These are phyloP conservation scores for Cochlearius cochlearius DNA, from an alignment of 2,113 vertebrate species.

Conservation along the genomic window DNA sequence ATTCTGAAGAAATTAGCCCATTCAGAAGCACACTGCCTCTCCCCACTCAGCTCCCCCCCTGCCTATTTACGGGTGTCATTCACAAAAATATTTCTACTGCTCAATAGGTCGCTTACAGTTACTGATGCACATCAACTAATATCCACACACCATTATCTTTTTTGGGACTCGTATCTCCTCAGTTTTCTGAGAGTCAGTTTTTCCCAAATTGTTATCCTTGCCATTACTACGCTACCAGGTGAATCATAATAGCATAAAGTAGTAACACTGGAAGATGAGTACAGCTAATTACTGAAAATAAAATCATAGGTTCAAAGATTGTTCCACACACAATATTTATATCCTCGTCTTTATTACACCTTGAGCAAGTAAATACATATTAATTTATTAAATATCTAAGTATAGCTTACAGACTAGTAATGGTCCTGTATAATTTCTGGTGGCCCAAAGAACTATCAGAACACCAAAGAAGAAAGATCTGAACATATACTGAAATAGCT, in stretches of 20 bases:
- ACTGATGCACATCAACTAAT: background rate
- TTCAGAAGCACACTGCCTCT: background rate
- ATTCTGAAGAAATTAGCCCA: background rate
- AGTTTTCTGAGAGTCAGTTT: background rate
- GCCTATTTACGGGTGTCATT: background rate
- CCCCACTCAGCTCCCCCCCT: background rate
- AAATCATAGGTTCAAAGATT: constrained; percentile 9
- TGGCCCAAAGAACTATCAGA: background rate
- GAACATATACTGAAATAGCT: background rate
- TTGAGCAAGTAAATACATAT: background rate
- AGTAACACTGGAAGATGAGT: background rate
- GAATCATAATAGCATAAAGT: background rate
- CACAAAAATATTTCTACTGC: background rate
- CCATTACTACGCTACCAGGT: background rate
- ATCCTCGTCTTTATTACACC: background rate
- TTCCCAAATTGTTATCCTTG: background rate
- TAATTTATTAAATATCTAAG: background rate
- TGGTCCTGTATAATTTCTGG: background rate
- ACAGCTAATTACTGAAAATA: background rate
- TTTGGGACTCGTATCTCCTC: background rate
- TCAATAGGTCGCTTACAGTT: background rate
- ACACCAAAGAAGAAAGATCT: background rate
- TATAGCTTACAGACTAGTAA: background rate
- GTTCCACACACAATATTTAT: background rate
- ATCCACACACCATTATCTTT: background rate